Percentiles rank a stretch among this genome's conserved stretches.
These are phyloP conservation scores for Parotocinclus haroldoi DNA, from an alignment of 2,797 vertebrate species.

Conservation along the genomic window DNA sequence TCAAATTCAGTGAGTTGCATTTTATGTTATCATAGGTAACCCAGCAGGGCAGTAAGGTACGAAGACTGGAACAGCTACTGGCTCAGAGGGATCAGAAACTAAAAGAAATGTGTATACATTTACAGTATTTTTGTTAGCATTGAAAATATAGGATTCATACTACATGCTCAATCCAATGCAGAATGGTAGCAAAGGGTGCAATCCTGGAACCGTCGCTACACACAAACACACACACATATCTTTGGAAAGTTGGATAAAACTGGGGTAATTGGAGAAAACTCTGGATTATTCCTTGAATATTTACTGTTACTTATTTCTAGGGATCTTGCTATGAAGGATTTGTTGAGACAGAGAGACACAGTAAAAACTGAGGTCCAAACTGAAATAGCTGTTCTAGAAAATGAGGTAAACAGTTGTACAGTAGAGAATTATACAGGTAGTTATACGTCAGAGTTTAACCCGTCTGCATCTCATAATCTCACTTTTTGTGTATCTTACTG, in stretches of 20 bases:
- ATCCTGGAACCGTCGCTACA: too few species aligned
- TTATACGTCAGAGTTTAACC: too few species aligned
- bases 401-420: constrained; percentile 54
- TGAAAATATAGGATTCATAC: too few species aligned
- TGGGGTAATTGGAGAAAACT: too few species aligned
- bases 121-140: too few species aligned
- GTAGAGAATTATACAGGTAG: too few species aligned
- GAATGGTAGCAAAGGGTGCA: too few species aligned
- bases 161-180: too few species aligned
- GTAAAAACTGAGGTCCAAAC: constrained; percentile 54
- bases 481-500: too few species aligned
- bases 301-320: constrained; percentile 44
- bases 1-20: background rate
- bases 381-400: constrained; percentile 54
- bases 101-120: constrained; percentile 56
- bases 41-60: constrained; percentile 53
- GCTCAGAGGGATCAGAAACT: constrained; percentile 58
- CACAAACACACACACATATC: too few species aligned
- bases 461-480: too few species aligned
- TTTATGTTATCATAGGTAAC: constrained; percentile 40
- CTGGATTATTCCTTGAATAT: background rate
- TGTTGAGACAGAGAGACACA: constrained; percentile 50
- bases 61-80: constrained; percentile 58
- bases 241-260: too few species aligned
- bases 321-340: constrained; percentile 53